Base-by-base conservation (phyloP, 2,113 vertebrate species). In the Amazona vittata region DNA sequence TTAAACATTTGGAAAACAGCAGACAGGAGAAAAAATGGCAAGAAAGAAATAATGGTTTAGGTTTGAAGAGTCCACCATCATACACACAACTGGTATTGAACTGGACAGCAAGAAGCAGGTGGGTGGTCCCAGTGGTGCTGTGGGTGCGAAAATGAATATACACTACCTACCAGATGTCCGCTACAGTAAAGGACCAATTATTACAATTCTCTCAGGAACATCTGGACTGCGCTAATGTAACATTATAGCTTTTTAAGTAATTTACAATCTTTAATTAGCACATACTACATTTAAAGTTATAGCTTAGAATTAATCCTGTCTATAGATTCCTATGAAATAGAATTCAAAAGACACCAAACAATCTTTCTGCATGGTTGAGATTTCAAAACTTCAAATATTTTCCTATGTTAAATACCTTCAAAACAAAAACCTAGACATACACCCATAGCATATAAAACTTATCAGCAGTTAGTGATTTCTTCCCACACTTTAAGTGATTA, bases 81-180 rank as follows among this genome's bases (percentile, higher is more conserved):
- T 62, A 71, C 55, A 86, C 29, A 46, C 41, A 93, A 92, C 63
- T 44, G 31, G n/a, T 69, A 95, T 17, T 77, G 77, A 89, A 95
- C 59, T 73, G 68, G 68, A 97, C 74, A 96, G 94, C 78, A 86
- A 96, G 65, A 96, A 96, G 95, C 94, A 93, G 80, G 94, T 93
- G 90, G 96, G 96, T 93, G 91, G 94, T 94, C 95, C 93, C 87
- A 94, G 89, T 68, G 94, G 93, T 96, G 96, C 94, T 96, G 89
- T 94, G 91, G 95, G 87, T 96, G 67, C 87, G 90, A 94, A 94
- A 96, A 89, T 85, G 89, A 90, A 90, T 62, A 93, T 53, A 94
- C 2, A 39, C 80, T 96, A 93, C 94, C 91, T 96, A 92, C 79
- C 93, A 96, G 78, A 85, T 89, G 89, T 69, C 91, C 94, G 70